A percentile compares a stretch with the other conserved stretches of the same genome.
Evolutionary conservation across 2,888 invertebrate genomes (phyloP).

Genomic region (Ormyrus nitidulus): DNA sequence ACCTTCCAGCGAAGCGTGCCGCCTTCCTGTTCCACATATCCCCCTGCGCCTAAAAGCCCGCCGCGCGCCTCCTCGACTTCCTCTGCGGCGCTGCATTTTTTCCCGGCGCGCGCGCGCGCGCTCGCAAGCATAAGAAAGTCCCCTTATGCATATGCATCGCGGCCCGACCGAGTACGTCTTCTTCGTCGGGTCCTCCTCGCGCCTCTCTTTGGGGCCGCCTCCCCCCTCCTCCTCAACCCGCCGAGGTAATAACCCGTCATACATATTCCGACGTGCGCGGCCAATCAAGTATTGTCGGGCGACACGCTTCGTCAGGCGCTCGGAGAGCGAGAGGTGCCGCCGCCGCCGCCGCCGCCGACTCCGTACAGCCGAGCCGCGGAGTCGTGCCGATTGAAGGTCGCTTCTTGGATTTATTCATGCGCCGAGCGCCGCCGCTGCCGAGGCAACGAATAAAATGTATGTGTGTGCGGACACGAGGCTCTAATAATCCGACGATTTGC

Average conservation of each 20-base stretch:
- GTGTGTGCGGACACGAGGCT: not conserved
- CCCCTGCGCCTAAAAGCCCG: too few relatives aligned
- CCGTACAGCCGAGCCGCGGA: not conserved
- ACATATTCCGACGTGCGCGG: conserved; percentile 31
- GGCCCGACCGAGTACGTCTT: not conserved
- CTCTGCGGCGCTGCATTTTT: too few relatives aligned
- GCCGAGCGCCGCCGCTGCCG: not conserved
- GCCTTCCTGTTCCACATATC: too few relatives aligned
- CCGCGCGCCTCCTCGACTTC: too few relatives aligned
- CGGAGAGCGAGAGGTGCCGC: conserved; percentile 7
- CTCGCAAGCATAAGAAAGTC: not conserved
- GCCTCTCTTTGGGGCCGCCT: too few relatives aligned
- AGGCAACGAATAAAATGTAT: not conserved
- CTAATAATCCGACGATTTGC: too few relatives aligned
- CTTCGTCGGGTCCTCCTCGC: not conserved
- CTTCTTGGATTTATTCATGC: conserved; percentile 48
- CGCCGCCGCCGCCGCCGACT: too few relatives aligned
- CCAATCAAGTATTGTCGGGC: conserved; percentile 34
- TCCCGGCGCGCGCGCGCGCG: too few relatives aligned
- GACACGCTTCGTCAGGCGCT: conserved; percentile 47
- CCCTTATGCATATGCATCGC: conserved; percentile 31
- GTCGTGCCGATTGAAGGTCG: conserved; percentile 44
- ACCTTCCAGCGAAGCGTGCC: too few relatives aligned
- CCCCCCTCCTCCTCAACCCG: not conserved
- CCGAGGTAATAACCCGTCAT: conserved; percentile 35